Evolutionary conservation across 2,888 invertebrate genomes (phyloP), one percentile per base, ranked within the genome.

Genomic region (Bedellia somnulentella): DNA sequence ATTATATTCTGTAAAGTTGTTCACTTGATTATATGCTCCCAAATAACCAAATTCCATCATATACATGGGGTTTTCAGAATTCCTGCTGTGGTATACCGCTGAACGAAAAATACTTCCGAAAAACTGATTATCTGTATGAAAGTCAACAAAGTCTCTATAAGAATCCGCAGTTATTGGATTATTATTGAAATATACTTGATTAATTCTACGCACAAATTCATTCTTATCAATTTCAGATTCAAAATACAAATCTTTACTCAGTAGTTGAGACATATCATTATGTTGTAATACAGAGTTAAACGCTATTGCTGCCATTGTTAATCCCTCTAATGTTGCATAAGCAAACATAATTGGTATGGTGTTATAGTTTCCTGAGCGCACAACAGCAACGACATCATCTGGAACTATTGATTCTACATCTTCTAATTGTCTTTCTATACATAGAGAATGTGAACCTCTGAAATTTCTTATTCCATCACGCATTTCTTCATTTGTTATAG

Each of bases 301-400:
- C n/a, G n/a, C n/a, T n/a, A n/a, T n/a, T n/a, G n/a, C n/a, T n/a
- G n/a, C n/a, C n/a, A n/a, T n/a, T n/a, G n/a, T 6, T 4, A 31
- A 11, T n/a, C 27, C 27, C 10, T 31, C 31, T n/a, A 31, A 14
- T 15, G 24, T 24, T 16, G 24, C 15, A 14, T 26, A 31, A 9
- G 21, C 22, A 9, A 26, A 3, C 14, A 31, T 21, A 5, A 22
- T 21, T 4, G 26, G 26, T n/a, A 31, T 15, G 3, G 17, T 6
- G 4, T 18, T 18, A 13, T 26, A 31, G 10, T 27, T 22, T 10
- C 22, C 26, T 9, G 26, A 18, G 3, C 5, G 3, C 2, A 27
- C 5, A 9, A 22, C 8, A 14, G 14, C 6, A 6, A 14, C 15
- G 2, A 22, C 22, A 1, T 8, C n/a, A 4, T 27, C 22, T 17